Evolutionary conservation across 2,113 vertebrate genomes (phyloP), one percentile per base, ranked within the genome.

Genomic region (Phoxinus phoxinus): DNA sequence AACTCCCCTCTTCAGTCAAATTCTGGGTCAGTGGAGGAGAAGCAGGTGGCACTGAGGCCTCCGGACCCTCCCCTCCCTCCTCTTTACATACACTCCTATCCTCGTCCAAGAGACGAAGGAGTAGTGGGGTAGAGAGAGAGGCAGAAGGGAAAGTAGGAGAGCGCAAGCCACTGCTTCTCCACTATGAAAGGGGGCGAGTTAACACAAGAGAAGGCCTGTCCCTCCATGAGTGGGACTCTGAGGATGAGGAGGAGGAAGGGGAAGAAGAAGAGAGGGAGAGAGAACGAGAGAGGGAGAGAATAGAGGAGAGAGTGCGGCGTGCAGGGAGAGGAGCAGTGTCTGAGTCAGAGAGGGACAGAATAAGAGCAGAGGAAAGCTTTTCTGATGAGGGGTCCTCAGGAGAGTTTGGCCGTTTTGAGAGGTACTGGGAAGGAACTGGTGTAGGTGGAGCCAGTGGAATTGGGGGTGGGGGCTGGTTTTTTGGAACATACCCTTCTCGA

Each of bases 401-500:
- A 61, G 95, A 94, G 92, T 96, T 96, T 86, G 95, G 92, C 1
- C 95, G 92, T 59, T 96, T 96, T 82, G 96, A 97, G 89, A 93
- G 96, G 85, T 97, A 97, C 90, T 97, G 96, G 90, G 96, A 97
- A 82, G 95, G 95, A 75, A 92, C 91, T 25, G 93, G 90, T 25
- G 76, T 37, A 89, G 94, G 93, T 35, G 91, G 93, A 78, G 83
- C 90, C 86, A 91, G 89, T 87, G 94, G 93, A 86, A 93, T 94
- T 87, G 93, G 94, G 15, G 94, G 95, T 77, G 94, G 95, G 83
- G 93, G 95, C 11, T 96, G 96, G 93, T 96, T 96, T 90, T 97
- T 97, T 89, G 96, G 96, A 23, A 96, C 97, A 6, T 97, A 97
- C 85, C 96, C 96, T 2, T 95, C 96, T 51, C 94, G 96, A 67